Percentiles rank a stretch among this genome's conserved stretches.
phyloP scores from a whole-genome alignment of 2,797 vertebrate species.

The Pangasius sanitwongsei region DNA sequence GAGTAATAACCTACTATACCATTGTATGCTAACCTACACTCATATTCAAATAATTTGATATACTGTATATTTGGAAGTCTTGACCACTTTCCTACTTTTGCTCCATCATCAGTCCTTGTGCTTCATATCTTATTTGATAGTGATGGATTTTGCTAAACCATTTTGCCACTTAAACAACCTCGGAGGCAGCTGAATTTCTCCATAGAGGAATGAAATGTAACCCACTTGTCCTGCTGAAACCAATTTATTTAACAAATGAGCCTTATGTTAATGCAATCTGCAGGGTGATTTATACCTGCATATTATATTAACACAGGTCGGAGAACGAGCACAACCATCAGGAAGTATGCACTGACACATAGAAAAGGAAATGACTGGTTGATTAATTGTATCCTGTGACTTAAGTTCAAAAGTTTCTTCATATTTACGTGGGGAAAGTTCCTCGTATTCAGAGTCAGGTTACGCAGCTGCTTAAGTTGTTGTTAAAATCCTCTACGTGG shows the following conservation, averaged over 20 bases:
- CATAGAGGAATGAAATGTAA: neutral
- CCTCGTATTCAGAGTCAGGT: neutral
- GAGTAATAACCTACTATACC: neutral
- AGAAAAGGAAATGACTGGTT: neutral
- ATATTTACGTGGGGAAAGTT: neutral
- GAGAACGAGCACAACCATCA: neutral
- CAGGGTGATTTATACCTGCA: constrained; percentile 17
- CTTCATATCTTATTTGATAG: neutral
- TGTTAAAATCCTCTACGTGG: neutral
- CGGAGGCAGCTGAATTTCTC: neutral
- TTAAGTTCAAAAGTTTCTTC: neutral
- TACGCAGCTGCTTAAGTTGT: neutral
- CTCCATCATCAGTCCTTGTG: neutral
- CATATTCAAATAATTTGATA: neutral
- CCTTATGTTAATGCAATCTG: constrained; percentile 33
- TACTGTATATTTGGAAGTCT: neutral
- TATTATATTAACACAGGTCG: constrained; percentile 13
- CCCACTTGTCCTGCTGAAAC: constrained; percentile 13
- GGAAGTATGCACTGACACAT: neutral
- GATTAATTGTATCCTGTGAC: neutral
- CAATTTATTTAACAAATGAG: constrained; percentile 32
- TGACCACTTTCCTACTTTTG: neutral
- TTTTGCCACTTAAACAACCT: neutral
- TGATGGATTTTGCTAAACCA: neutral
- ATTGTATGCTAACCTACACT: neutral